Conservation (phyloP, 2,888 invertebrate genomes). For the Lapara coniferarum region DNA sequence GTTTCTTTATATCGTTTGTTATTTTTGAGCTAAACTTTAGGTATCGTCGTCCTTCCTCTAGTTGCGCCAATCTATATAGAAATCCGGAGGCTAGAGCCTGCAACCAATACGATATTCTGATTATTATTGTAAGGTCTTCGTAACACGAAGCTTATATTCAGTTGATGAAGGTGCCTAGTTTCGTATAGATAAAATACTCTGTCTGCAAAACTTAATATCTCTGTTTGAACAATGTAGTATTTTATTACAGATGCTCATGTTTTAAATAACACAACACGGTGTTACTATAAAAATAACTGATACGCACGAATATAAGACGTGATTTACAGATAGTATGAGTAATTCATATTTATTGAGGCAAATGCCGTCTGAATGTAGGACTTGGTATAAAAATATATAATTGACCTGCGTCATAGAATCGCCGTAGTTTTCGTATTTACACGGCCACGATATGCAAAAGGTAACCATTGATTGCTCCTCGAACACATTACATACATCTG, state of each 20-base stretch:
- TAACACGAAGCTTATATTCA: neutral
- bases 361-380: neutral
- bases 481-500: slow-evolving; percentile 73
- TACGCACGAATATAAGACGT: no score
- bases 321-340: neutral
- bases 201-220: neutral
- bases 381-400: slow-evolving; percentile 2
- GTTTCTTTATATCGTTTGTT: slow-evolving; percentile 64
- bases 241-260: no score
- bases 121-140: neutral
- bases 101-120: slow-evolving; percentile 37
- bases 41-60: slow-evolving; percentile 72
- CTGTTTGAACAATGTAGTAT: neutral
- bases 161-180: no score
- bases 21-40: slow-evolving; percentile 70
- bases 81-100: slow-evolving; percentile 62
- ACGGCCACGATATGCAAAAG: slow-evolving; percentile 64
- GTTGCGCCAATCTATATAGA: slow-evolving; percentile 58
- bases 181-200: no score
- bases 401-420: slow-evolving; percentile 59
- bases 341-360: neutral
- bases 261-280: no score
- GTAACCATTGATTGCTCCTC: slow-evolving; percentile 63
- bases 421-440: slow-evolving; percentile 53
- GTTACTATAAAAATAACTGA: no score